Conservation (phyloP, 2,888 invertebrate species). For the Athripsodes cinereus region DNA sequence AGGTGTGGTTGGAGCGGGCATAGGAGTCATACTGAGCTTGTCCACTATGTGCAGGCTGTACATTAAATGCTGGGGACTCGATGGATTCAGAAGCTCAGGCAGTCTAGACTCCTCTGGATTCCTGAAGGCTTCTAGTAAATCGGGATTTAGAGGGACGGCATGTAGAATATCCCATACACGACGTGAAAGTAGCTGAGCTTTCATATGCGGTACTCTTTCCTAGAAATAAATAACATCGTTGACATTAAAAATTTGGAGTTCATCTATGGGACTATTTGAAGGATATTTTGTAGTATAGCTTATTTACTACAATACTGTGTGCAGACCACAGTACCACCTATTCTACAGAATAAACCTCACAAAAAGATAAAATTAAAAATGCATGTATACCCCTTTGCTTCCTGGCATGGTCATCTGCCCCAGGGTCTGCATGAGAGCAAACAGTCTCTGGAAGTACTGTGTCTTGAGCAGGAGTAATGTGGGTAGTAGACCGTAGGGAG, state of each 20-base stretch:
- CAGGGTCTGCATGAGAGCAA: conserved; percentile 83
- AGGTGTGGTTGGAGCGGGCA: conserved; percentile 6
- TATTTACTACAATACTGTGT: background rate
- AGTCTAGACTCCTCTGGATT: conserved; percentile 63
- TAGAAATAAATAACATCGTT: too few relatives aligned
- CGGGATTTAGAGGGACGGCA: conserved; percentile 84
- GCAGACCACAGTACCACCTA: background rate
- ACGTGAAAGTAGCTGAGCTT: conserved; percentile 83
- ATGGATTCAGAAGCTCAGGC: conserved; percentile 75
- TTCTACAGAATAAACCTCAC: background rate
- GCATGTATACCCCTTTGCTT: conserved; percentile 57
- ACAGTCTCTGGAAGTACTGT: conserved; percentile 85
- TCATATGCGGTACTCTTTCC: conserved; percentile 71
- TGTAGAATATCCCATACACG: conserved; percentile 94
- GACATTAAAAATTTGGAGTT: too few relatives aligned
- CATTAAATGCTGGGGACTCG: conserved; percentile 90
- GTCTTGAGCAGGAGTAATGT: conserved; percentile 78
- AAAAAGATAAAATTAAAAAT: too few relatives aligned
- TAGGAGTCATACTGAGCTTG: conserved; percentile 32
- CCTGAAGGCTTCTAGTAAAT: conserved; percentile 77
- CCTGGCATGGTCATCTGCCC: conserved; percentile 79
- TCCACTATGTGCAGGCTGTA: conserved; percentile 91
- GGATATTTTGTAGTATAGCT: too few relatives aligned
- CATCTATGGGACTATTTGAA: too few relatives aligned
- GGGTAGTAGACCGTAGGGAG: conserved; percentile 79